A percentile compares a stretch with the other conserved stretches of the same genome.
phyloP scores from a whole-genome alignment of 1,140 invertebrate species.

The Anagrus nilaparvatae region DNA sequence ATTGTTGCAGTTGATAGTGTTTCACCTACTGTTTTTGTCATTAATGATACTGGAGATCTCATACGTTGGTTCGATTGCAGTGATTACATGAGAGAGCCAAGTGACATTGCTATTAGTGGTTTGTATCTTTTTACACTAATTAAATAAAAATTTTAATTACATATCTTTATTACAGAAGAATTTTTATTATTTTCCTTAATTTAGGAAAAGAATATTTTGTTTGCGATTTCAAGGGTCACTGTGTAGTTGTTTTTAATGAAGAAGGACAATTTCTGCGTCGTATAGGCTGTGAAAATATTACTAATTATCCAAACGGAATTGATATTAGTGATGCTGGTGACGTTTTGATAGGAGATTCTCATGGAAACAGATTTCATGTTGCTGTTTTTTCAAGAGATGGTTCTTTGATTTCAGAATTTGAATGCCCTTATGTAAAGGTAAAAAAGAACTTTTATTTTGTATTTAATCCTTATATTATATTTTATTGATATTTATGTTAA shows the following conservation, averaged over 20 bases:
- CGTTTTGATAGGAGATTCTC: conserved; percentile 91
- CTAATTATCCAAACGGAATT: conserved; percentile 95
- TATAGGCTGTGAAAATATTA: conserved; percentile 90
- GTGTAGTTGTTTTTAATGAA: conserved; percentile 90
- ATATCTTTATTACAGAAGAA: conserved; percentile 5
- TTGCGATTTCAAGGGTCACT: conserved; percentile 96
- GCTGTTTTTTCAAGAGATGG: conserved; percentile 86
- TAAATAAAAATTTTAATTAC: conserved; percentile 5
- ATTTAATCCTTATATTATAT: neutral
- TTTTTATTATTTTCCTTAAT: conserved; percentile 20
- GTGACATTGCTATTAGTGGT: conserved; percentile 90
- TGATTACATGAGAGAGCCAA: conserved; percentile 93
- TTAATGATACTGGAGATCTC: conserved; percentile 81
- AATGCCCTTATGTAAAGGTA: conserved; percentile 93
- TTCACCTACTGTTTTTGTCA: conserved; percentile 91
- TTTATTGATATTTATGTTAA: conserved; percentile 1
- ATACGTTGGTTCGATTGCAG: conserved; percentile 94
- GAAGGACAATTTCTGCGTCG: conserved; percentile 82
- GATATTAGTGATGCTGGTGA: conserved; percentile 94
- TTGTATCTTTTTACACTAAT: conserved; percentile 13
- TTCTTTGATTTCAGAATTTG: conserved; percentile 81
- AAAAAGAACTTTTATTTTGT: conserved; percentile 18
- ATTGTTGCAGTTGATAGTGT: conserved; percentile 97
- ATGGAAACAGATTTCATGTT: conserved; percentile 95
- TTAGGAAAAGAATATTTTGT: conserved; percentile 91